Conservation (phyloP, 2,797 vertebrate species). For the Anabas testudineus region DNA sequence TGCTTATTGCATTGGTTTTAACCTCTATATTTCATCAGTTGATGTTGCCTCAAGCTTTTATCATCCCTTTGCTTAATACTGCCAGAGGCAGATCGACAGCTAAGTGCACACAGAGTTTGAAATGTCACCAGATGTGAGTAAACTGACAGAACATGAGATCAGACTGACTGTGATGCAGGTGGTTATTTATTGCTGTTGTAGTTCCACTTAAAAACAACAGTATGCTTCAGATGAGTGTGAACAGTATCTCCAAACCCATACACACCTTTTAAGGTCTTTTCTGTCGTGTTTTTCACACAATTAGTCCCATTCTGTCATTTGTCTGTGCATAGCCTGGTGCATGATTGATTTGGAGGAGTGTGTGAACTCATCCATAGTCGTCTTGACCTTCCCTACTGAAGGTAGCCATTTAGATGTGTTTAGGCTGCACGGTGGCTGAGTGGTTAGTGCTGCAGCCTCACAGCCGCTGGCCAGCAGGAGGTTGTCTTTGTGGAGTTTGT, state of each 20-base stretch:
- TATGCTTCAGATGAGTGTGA: not conserved
- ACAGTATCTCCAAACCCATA: not conserved
- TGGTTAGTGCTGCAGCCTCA: too few relatives aligned
- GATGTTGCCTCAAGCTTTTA: constrained; percentile 43
- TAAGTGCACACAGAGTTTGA: constrained; percentile 25
- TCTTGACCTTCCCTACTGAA: too few relatives aligned
- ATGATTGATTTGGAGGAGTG: too few relatives aligned
- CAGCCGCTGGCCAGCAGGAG: too few relatives aligned
- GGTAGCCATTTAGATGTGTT: too few relatives aligned
- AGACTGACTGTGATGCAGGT: constrained; percentile 5
- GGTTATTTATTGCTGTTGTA: constrained; percentile 8
- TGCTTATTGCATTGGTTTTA: constrained; percentile 42
- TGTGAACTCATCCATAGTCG: too few relatives aligned
- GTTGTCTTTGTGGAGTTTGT: too few relatives aligned
- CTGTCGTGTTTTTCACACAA: too few relatives aligned
- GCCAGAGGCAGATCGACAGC: constrained; percentile 38
- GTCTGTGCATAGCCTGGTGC: too few relatives aligned
- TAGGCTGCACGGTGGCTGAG: too few relatives aligned
- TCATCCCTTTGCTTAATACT: constrained; percentile 38
- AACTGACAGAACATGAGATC: constrained; percentile 23
- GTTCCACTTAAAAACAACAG: not conserved
- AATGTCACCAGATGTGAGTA: constrained; percentile 36
- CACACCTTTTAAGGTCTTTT: not conserved
- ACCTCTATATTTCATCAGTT: constrained; percentile 23
- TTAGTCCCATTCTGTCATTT: too few relatives aligned